A percentile compares a stretch with the other conserved stretches of the same genome.
Conservation (phyloP, 2,888 invertebrate species). For the Drosophila ezoana region DNA sequence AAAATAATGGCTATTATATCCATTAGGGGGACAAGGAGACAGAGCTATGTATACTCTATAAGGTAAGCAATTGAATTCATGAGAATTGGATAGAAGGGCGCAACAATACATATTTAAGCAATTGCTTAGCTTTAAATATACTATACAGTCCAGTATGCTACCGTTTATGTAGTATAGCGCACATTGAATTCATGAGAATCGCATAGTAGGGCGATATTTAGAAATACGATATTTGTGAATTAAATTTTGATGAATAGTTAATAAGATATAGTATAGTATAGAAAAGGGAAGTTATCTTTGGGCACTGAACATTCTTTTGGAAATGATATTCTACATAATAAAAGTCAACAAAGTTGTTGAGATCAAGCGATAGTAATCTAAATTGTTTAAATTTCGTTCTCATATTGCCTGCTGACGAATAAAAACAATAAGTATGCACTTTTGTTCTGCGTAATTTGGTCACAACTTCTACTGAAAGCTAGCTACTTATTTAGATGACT, state of each 20-base stretch:
- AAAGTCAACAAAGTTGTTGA: background rate
- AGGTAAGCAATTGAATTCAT: too few relatives aligned
- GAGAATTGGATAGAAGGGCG: too few relatives aligned
- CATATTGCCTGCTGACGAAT: slow-evolving; percentile 10
- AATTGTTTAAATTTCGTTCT: background rate
- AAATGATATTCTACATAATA: too few relatives aligned
- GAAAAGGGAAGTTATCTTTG: too few relatives aligned
- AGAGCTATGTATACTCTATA: too few relatives aligned
- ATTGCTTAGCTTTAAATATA: too few relatives aligned
- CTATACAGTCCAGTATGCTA: background rate
- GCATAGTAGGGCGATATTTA: too few relatives aligned
- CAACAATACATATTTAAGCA: too few relatives aligned
- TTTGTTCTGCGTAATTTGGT: slow-evolving; percentile 21
- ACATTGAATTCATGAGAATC: background rate
- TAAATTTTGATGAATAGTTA: too few relatives aligned
- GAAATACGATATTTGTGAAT: too few relatives aligned
- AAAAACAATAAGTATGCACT: background rate
- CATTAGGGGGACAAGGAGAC: background rate
- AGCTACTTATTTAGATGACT: slow-evolving; percentile 6
- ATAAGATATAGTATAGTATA: too few relatives aligned
- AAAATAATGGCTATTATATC: background rate
- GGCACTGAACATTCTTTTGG: too few relatives aligned
- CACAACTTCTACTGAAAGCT: background rate
- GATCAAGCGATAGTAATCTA: background rate
- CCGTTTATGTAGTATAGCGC: background rate